Base-by-base conservation (phyloP, 1,140 invertebrate species). In the Musca domestica region DNA sequence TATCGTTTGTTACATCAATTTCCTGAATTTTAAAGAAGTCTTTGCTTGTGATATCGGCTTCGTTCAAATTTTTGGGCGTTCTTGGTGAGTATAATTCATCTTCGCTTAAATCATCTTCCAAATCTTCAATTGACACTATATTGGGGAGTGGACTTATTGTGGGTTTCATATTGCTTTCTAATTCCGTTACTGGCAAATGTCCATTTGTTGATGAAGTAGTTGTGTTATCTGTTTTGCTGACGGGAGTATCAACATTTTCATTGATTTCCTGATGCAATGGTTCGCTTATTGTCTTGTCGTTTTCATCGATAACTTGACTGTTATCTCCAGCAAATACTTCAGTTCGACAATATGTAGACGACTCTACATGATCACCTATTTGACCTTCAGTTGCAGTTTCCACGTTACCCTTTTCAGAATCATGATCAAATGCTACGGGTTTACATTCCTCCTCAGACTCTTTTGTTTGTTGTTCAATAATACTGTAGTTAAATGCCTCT, bases 51-150 rank as follows among this genome's bases (percentile, higher is more conserved):
- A 12, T 10, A 34, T 61, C 56, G 3, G 56, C 19, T 19, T 61
- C 56, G 3, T 12, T 20, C 12, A 61, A 41, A 22, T 61, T 61
- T 61, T 61, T 61, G 10, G 56, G 56, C 19, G n/a, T 19, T 41
- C 34, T 34, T 19, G 56, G 56, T 12, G 56, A 61, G 34, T 61
- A 61, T 19, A 61, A 20, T 20, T 61, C 56, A 17, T 61, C 56
- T 3, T 61, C 56, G 20, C 56, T 61, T 61, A 61, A 41, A 61
- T 61, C 56, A 61, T 61, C 56, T 61, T 61, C 56, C 10, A 61
- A 34, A 61, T 61, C 56, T 41, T 61, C 56, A 34, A 61, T 61
- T 7, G 56, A 61, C 27, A 61, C 56, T 17, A 61, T 41, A 22
- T 34, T 61, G 30, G n/a, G 7, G 7, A 61, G 30, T 2, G n/a